phyloP scores from a whole-genome alignment of 2,888 invertebrate species.

The Palloptera scutellata region DNA sequence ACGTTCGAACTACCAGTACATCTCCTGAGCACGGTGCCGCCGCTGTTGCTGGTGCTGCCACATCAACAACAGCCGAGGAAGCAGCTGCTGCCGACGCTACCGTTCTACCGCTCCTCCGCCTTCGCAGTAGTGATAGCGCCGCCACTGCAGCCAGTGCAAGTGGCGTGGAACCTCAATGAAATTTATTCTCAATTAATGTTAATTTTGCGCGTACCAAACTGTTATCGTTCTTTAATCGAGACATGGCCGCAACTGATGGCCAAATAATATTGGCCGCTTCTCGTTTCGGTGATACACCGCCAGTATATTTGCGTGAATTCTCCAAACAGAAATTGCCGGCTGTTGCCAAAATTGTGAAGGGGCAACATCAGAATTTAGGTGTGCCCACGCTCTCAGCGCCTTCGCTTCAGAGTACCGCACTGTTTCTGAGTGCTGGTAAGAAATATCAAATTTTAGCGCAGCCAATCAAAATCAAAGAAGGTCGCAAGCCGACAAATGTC shows the following conservation, averaged over 20 bases:
- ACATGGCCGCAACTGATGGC: conserved; percentile 90
- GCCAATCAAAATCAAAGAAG: conserved; percentile 90
- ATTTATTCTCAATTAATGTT: conserved; percentile 64
- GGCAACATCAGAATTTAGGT: conserved; percentile 91
- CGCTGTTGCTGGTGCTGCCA: conserved; percentile 45
- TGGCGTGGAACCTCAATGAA: conserved; percentile 54
- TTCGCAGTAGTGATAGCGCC: conserved; percentile 25
- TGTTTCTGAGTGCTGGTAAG: conserved; percentile 85
- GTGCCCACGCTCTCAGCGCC: conserved; percentile 88
- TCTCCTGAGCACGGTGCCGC: conserved; percentile 32
- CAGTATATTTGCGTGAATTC: conserved; percentile 66
- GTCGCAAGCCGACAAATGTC: conserved; percentile 80
- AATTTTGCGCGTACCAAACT: conserved; percentile 63
- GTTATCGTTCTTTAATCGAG: conserved; percentile 63
- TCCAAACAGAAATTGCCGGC: conserved; percentile 80
- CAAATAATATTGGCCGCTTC: conserved; percentile 89
- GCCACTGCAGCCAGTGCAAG: conserved; percentile 14
- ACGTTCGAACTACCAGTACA: conserved; percentile 10
- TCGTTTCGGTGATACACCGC: conserved; percentile 65
- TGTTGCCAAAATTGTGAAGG: conserved; percentile 91
- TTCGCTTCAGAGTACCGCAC: conserved; percentile 83
- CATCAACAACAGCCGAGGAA: conserved; percentile 13
- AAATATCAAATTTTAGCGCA: conserved; percentile 87
- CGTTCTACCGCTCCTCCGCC: conserved; percentile 28
- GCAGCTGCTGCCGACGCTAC: conserved; percentile 41